These are phyloP conservation scores for Drosophila lini DNA, from an alignment of 1,140 invertebrate genomes.

Conservation along the genomic window DNA sequence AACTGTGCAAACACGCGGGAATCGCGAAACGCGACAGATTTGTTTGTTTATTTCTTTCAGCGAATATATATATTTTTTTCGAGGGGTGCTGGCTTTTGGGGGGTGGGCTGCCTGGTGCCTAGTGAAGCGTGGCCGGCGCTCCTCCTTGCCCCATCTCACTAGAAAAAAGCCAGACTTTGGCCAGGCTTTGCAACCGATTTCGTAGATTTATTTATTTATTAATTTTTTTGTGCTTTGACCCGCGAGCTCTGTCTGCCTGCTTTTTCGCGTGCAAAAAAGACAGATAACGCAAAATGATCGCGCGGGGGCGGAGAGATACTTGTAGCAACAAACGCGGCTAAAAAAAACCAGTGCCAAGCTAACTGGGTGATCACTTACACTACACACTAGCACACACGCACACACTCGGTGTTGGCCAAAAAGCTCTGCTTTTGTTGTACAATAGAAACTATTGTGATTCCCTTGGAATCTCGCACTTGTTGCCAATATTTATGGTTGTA, in stretches of 20 bases:
- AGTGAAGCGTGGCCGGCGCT: slow-evolving; percentile 44
- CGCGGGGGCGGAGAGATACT: slow-evolving; percentile 28
- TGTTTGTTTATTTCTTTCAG: slow-evolving; percentile 38
- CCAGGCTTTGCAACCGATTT: slow-evolving; percentile 24
- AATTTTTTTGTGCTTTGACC: slow-evolving; percentile 8
- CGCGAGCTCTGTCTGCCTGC: slow-evolving; percentile 6
- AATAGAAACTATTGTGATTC: slow-evolving; percentile 25
- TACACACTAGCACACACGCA: slow-evolving; percentile 7
- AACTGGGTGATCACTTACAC: slow-evolving; percentile 41
- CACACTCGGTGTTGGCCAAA: slow-evolving; percentile 15
- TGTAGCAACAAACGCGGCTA: slow-evolving; percentile 13
- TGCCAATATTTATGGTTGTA: slow-evolving; percentile 6
- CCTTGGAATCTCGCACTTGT: slow-evolving; percentile 16
- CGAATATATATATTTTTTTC: background rate
- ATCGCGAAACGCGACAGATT: slow-evolving; percentile 19
- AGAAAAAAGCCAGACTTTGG: slow-evolving; percentile 40
- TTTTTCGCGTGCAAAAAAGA: slow-evolving; percentile 23
- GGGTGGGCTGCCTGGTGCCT: slow-evolving; percentile 19
- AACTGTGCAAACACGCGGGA: slow-evolving; percentile 42
- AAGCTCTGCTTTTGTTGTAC: slow-evolving; percentile 33
- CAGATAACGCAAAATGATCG: slow-evolving; percentile 34
- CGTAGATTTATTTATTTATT: slow-evolving; percentile 4
- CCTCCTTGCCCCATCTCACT: slow-evolving; percentile 47
- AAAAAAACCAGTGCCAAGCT: slow-evolving; percentile 16
- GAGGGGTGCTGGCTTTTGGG: background rate